A percentile compares a stretch with the other conserved stretches of the same genome.
phyloP scores from a whole-genome alignment of 2,113 vertebrate species.

The Syngnathus floridae region DNA sequence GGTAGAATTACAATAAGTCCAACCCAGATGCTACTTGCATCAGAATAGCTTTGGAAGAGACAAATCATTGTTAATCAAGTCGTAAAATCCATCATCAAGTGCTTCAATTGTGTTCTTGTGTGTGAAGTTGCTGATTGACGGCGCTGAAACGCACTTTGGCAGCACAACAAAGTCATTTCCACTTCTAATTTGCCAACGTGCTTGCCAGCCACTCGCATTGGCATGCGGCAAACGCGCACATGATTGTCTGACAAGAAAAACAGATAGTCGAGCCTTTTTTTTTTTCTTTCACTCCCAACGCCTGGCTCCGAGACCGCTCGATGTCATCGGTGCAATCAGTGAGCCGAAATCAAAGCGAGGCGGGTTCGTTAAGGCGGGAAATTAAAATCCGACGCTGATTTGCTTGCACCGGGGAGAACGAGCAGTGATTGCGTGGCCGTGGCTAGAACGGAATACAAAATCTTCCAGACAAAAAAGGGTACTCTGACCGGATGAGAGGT shows the following conservation, averaged over 20 bases:
- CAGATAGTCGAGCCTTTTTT: conserved; percentile 34
- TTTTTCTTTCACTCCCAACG: conserved; percentile 13
- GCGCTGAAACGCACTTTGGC: conserved; percentile 41
- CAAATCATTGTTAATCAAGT: neutral
- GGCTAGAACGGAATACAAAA: conserved; percentile 1
- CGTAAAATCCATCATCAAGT: neutral
- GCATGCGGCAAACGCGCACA: conserved; percentile 30
- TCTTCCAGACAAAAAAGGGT: conserved; percentile 14
- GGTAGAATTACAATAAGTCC: neutral
- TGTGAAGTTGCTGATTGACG: neutral
- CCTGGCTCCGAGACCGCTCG: conserved; percentile 39
- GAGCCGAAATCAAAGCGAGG: conserved; percentile 39
- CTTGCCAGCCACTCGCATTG: conserved; percentile 35
- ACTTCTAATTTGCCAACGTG: conserved; percentile 35
- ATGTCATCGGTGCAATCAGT: conserved; percentile 59
- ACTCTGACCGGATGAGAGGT: conserved; percentile 28
- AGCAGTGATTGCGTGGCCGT: conserved; percentile 42
- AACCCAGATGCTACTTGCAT: neutral
- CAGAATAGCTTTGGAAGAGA: neutral
- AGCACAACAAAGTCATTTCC: conserved; percentile 43
- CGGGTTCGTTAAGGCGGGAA: conserved; percentile 40
- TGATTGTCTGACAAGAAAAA: conserved; percentile 29
- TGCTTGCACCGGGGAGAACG: conserved; percentile 54
- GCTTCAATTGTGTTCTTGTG: neutral
- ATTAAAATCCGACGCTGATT: conserved; percentile 57